Percentiles rank a stretch among this genome's conserved stretches.
Evolutionary conservation across 2,797 vertebrate genomes (phyloP).

Genomic region (Phataginus tetradactyla): DNA sequence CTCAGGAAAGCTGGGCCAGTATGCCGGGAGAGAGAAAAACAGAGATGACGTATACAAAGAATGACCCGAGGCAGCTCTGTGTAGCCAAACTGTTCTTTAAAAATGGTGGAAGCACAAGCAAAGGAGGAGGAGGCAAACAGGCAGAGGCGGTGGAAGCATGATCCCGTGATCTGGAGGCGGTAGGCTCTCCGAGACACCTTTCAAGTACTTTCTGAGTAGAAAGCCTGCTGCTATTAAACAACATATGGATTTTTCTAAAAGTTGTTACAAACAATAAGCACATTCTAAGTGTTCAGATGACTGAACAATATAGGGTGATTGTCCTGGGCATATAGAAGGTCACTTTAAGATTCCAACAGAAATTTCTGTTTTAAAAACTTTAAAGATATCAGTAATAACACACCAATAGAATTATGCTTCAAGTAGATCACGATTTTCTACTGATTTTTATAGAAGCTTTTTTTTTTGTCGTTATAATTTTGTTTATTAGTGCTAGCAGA

Average conservation of each 20-base stretch:
- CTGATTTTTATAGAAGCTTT: slow-evolving; percentile 50
- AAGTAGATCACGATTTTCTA: slow-evolving; percentile 49
- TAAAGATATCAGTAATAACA: background rate
- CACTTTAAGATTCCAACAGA: slow-evolving; percentile 33
- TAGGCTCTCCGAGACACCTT: background rate
- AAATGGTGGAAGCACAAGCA: background rate
- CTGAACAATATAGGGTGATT: background rate
- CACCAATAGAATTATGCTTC: slow-evolving; percentile 3
- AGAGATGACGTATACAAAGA: slow-evolving; percentile 46
- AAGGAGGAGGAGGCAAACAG: background rate
- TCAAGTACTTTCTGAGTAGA: background rate
- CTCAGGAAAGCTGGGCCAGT: slow-evolving; percentile 58
- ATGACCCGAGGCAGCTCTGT: slow-evolving; percentile 40
- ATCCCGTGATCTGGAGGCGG: background rate
- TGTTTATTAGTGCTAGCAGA: background rate
- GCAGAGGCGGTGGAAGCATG: background rate
- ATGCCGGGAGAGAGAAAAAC: slow-evolving; percentile 53
- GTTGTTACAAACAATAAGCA: slow-evolving; percentile 8
- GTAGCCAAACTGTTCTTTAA: slow-evolving; percentile 26
- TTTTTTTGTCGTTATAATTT: background rate
- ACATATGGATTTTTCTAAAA: background rate
- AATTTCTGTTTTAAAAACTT: slow-evolving; percentile 26
- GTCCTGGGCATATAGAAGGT: background rate
- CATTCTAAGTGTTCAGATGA: slow-evolving; percentile 14
- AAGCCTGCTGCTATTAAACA: background rate